A percentile compares a stretch with the other conserved stretches of the same genome.
These are phyloP conservation scores for Todiramphus saurophagus DNA, from an alignment of 2,113 vertebrate species.

Conservation along the genomic window DNA sequence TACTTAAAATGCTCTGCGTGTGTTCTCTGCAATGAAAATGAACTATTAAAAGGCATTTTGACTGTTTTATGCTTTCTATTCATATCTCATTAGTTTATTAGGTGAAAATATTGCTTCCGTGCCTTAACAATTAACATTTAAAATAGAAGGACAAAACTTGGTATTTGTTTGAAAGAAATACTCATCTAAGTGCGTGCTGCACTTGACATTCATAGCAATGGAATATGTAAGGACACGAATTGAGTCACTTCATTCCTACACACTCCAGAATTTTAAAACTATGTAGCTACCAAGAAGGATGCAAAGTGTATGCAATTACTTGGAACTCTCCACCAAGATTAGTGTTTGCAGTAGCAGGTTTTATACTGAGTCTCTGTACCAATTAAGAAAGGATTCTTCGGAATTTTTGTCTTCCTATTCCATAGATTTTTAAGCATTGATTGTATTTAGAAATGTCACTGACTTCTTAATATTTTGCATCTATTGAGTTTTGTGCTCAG, in stretches of 20 bases:
- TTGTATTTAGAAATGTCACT: not conserved
- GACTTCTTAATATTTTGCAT: not conserved
- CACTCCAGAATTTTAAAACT: not conserved
- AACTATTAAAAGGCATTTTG: not conserved
- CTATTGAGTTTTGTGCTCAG: not conserved
- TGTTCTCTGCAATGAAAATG: not conserved
- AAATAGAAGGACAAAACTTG: not conserved
- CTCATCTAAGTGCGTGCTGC: not conserved
- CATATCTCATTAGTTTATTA: not conserved
- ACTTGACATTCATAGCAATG: not conserved
- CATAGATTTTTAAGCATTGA: not conserved
- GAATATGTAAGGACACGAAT: not conserved
- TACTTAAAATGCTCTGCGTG: not conserved
- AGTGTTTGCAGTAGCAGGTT: not conserved
- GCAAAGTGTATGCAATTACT: not conserved
- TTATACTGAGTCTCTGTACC: not conserved
- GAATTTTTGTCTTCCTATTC: not conserved
- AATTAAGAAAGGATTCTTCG: not conserved
- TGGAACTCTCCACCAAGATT: not conserved
- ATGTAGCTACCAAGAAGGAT: not conserved
- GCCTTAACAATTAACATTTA: not conserved
- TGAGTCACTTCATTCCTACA: slow-evolving; percentile 8
- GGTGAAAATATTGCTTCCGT: not conserved
- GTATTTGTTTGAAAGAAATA: not conserved
- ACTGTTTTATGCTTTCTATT: not conserved